phyloP scores from a whole-genome alignment of 2,113 vertebrate species.

The Tauraco erythrolophus region DNA sequence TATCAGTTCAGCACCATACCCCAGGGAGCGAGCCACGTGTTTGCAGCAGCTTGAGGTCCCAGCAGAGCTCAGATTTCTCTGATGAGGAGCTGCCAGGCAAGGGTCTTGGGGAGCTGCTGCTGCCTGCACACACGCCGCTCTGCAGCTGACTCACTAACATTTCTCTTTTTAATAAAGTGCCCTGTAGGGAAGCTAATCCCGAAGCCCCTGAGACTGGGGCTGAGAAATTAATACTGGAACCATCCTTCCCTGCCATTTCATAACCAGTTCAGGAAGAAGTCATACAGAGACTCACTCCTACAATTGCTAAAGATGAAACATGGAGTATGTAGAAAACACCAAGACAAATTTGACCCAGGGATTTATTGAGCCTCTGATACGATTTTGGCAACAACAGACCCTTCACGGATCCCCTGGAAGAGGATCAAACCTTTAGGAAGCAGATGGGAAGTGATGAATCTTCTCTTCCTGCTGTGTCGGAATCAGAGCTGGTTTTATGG shows the following conservation, averaged over 20 bases:
- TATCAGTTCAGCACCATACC: neutral
- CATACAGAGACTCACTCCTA: neutral
- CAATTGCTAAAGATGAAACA: neutral
- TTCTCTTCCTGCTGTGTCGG: neutral
- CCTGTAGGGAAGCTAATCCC: slow-evolving; percentile 1
- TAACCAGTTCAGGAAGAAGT: neutral
- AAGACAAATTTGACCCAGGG: neutral
- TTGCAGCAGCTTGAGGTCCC: neutral
- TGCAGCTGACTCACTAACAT: neutral
- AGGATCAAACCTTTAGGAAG: slow-evolving; percentile 8
- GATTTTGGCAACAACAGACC: neutral
- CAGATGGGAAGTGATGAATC: slow-evolving; percentile 20
- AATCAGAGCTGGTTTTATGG: neutral
- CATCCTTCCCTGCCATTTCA: neutral
- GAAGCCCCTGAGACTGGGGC: neutral
- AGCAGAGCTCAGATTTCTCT: neutral
- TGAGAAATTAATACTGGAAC: slow-evolving; percentile 13
- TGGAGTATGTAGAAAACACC: neutral
- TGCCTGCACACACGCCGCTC: neutral
- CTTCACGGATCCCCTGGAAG: neutral
- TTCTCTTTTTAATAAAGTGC: slow-evolving; percentile 17
- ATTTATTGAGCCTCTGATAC: neutral
- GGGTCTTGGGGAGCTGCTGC: neutral
- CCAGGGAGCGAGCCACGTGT: neutral
- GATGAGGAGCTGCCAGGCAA: neutral